Percentiles rank a stretch among this genome's conserved stretches.
Conservation (phyloP, 2,888 invertebrate genomes). For the Lutraria lutraria region DNA sequence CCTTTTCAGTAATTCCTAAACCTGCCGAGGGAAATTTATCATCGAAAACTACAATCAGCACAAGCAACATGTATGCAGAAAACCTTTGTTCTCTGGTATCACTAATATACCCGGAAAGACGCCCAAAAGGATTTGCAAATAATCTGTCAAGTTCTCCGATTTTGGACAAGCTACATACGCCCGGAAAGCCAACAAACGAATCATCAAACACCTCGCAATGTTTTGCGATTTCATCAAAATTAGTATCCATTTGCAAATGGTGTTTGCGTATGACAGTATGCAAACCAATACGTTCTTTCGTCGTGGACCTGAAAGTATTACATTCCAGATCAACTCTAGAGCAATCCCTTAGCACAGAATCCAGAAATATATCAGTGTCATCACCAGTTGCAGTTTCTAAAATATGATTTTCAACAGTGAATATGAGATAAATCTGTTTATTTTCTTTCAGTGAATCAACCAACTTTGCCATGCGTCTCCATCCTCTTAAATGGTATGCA, state of each 20-base stretch:
- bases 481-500: slow-evolving; percentile 23
- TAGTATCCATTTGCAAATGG: slow-evolving; percentile 13
- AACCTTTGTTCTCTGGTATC: slow-evolving; percentile 21
- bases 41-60: slow-evolving; percentile 42
- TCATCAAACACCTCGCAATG: slow-evolving; percentile 24
- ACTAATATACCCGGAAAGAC: slow-evolving; percentile 11
- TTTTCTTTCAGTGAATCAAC: slow-evolving; percentile 32
- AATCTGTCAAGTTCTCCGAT: slow-evolving; percentile 1
- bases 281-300: slow-evolving; percentile 42
- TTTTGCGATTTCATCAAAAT: slow-evolving; percentile 2
- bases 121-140: slow-evolving; percentile 30
- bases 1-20: slow-evolving; percentile 30
- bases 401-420: slow-evolving; percentile 49
- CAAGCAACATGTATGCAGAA: slow-evolving; percentile 33
- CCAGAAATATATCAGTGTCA: slow-evolving; percentile 24
- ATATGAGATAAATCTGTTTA: slow-evolving; percentile 47
- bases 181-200: slow-evolving; percentile 27
- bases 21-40: slow-evolving; percentile 33
- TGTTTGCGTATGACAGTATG: slow-evolving; percentile 15
- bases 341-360: slow-evolving; percentile 31
- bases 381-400: slow-evolving; percentile 12
- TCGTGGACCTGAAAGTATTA: slow-evolving; percentile 31
- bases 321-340: slow-evolving; percentile 50
- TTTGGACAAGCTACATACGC: slow-evolving; percentile 27
- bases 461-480: slow-evolving; percentile 30